Evolutionary conservation across 2,888 invertebrate species (phyloP), one percentile per base, ranked within the genome.

Genomic region (Acanthosepion esculentum): DNA sequence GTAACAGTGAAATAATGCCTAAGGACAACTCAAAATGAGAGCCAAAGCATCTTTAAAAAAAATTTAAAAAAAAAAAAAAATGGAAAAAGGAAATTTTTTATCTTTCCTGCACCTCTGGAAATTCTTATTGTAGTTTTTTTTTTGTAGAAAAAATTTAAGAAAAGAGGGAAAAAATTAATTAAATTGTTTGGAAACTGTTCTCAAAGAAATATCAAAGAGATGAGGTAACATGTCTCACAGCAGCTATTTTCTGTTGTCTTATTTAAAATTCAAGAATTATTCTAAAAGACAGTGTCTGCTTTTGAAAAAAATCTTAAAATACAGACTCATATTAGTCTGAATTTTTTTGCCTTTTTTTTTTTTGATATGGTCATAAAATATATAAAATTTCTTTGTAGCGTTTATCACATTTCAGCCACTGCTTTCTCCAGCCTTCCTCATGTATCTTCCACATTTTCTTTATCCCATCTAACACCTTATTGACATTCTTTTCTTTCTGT

Each of bases 1-100:
- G 78, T 78, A 78, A 78, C 78, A n/a, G 78, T 78, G n/a, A 33
- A 78, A 78, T 78, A 78, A 78, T 78, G 78, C n/a, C n/a, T 78
- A 78, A 78, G n/a, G 78, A n/a, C 78, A 78, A 33, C 33, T 78
- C 18, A n/a, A n/a, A 78, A 33, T 78, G 78, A 78, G 78, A n/a
- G 12, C 78, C 78, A 78, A 59, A 59, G 59, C 18, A 29, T 8
- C 5, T 7, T 59, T 29, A n/a, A 78, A 78, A 29, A 7, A 33
- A n/a, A 78, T 0, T n/a, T n/a, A n/a, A n/a, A n/a, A n/a, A n/a
- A n/a, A n/a, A n/a, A n/a, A n/a, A n/a, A 7, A 33, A n/a, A 78
- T 0, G 29, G 29, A 33, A 78, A 78, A n/a, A 78, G 12, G 6
- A 78, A n/a, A n/a, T 1, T 12, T 78, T n/a, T 33, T 78, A n/a